A percentile compares a stretch with the other conserved stretches of the same genome.
phyloP scores from a whole-genome alignment of 2,113 vertebrate species.

The Corythaixoides concolor region DNA sequence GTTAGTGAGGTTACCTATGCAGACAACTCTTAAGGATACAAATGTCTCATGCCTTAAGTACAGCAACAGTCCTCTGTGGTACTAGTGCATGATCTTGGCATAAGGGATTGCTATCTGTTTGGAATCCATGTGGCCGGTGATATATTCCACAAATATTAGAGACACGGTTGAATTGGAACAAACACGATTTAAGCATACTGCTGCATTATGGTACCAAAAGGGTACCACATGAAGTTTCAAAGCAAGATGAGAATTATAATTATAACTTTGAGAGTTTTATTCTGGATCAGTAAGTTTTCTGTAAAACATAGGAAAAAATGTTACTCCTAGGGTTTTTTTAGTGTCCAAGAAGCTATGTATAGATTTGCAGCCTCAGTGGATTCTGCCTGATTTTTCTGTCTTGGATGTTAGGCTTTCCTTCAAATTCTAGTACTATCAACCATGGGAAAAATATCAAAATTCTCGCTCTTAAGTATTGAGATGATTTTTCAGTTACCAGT shows the following conservation, averaged over 20 bases:
- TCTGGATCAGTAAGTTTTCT: background rate
- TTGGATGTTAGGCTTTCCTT: background rate
- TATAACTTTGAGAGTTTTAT: background rate
- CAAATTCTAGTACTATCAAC: background rate
- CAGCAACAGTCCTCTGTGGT: background rate
- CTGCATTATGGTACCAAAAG: background rate
- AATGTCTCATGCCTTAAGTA: background rate
- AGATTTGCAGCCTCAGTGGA: background rate
- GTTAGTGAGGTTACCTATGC: background rate
- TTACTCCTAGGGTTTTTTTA: background rate
- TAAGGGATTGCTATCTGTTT: background rate
- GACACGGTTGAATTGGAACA: background rate
- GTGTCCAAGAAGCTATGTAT: background rate
- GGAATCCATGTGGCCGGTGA: background rate
- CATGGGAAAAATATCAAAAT: background rate
- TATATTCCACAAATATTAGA: background rate
- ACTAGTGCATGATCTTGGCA: background rate
- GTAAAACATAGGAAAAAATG: background rate
- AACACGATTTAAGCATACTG: background rate
- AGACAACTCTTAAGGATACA: background rate
- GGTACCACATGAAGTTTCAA: background rate
- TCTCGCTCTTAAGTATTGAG: background rate
- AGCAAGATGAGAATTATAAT: background rate
- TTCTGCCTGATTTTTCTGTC: background rate
- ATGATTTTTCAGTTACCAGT: background rate